These are phyloP conservation scores for Propithecus coquereli DNA, from an alignment of 2,113 vertebrate species.

Conservation along the genomic window DNA sequence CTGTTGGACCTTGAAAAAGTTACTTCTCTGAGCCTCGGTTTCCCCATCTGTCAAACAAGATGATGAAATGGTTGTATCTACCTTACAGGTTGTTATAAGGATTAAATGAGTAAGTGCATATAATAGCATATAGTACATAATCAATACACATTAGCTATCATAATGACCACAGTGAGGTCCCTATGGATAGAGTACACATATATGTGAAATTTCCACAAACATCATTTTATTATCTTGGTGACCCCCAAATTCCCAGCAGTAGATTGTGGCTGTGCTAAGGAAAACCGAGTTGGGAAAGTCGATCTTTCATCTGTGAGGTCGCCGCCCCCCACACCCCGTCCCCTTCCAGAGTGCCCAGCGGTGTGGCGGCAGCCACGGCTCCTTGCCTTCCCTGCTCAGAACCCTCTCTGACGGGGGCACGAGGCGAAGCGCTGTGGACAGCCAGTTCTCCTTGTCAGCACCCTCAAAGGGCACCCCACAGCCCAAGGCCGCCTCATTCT, in stretches of 20 bases:
- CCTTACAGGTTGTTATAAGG: neutral
- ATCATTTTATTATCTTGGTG: neutral
- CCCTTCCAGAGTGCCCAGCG: neutral
- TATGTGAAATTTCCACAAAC: neutral
- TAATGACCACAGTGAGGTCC: neutral
- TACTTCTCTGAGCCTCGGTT: neutral
- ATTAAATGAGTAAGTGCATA: neutral
- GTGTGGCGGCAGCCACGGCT: neutral
- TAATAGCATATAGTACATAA: neutral
- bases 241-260: neutral
- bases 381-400: neutral
- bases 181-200: neutral
- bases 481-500: neutral
- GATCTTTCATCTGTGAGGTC: neutral
- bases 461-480: neutral
- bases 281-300: neutral
- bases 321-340: neutral
- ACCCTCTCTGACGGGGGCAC: accelerated
- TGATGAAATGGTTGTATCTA: neutral
- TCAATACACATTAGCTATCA: neutral
- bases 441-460: neutral
- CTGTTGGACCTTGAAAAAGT: neutral
- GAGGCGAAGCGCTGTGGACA: neutral
- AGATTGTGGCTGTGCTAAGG: neutral
- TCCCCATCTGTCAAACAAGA: neutral